Evolutionary conservation across 2,888 invertebrate species (phyloP).

Genomic region (Phortica okadai): DNA sequence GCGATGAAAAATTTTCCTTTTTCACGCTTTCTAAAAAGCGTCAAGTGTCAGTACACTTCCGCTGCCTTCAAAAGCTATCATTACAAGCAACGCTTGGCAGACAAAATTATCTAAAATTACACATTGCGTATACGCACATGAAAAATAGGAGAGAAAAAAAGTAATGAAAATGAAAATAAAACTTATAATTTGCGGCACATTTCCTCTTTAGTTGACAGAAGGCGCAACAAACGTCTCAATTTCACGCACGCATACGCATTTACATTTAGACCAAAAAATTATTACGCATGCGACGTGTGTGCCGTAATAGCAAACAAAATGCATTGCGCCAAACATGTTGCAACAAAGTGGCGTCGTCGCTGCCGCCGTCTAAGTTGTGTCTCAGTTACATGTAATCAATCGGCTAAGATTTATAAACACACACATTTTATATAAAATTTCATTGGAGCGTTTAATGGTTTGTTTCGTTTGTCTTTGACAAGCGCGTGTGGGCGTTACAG

Average conservation of each 20-base stretch:
- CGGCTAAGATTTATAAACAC: not conserved
- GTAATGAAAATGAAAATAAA: no score
- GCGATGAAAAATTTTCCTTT: not conserved
- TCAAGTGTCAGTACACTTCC: no score
- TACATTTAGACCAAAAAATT: slow-evolving; percentile 8
- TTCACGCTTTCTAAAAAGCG: not conserved
- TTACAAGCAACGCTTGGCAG: no score
- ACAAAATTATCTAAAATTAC: not conserved
- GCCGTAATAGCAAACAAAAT: slow-evolving; percentile 6
- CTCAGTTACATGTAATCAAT: slow-evolving; percentile 29
- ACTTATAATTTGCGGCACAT: not conserved
- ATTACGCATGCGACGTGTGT: slow-evolving; percentile 20
- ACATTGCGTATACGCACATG: slow-evolving; percentile 20
- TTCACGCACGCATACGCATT: not conserved
- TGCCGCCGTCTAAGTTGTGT: not conserved
- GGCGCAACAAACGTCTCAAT: not conserved
- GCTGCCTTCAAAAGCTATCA: no score
- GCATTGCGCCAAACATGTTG: not conserved
- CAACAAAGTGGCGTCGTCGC: not conserved
- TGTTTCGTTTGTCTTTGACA: slow-evolving; percentile 2
- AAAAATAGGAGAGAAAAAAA: no score
- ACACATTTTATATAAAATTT: not conserved
- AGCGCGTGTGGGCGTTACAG: slow-evolving; percentile 56
- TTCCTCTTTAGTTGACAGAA: slow-evolving; percentile 5
- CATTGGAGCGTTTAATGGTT: slow-evolving; percentile 15